Percentiles rank a stretch among this genome's conserved stretches.
Conservation (phyloP, 2,888 invertebrate genomes). For the Apoda limacodes region DNA sequence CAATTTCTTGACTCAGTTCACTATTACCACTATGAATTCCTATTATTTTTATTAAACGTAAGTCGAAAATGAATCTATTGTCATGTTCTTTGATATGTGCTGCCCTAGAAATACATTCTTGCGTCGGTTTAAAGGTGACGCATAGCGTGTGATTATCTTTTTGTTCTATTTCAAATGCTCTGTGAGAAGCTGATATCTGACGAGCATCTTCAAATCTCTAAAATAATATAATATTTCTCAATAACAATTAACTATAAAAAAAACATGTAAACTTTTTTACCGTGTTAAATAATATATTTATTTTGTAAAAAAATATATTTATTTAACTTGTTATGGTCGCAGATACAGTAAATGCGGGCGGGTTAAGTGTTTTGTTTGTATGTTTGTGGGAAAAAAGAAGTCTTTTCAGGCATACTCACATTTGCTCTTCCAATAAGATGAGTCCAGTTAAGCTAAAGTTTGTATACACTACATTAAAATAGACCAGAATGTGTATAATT, state of each 20-base stretch:
- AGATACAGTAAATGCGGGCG: too few relatives aligned
- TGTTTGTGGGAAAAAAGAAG: too few relatives aligned
- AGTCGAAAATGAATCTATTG: slow-evolving; percentile 49
- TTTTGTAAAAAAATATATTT: neutral
- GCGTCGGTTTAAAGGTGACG: slow-evolving; percentile 45
- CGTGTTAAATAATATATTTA: neutral
- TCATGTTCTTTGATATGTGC: slow-evolving; percentile 32
- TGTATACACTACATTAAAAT: too few relatives aligned
- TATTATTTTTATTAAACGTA: slow-evolving; percentile 47
- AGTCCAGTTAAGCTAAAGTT: too few relatives aligned
- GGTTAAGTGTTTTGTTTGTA: too few relatives aligned
- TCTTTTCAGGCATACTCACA: too few relatives aligned
- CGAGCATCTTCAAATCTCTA: slow-evolving; percentile 54
- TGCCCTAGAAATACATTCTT: slow-evolving; percentile 48
- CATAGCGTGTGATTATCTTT: slow-evolving; percentile 31
- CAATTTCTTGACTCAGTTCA: slow-evolving; percentile 52
- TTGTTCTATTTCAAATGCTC: slow-evolving; percentile 38
- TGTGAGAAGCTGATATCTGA: slow-evolving; percentile 53
- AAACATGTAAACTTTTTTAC: neutral
- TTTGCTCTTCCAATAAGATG: too few relatives aligned
- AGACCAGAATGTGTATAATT: too few relatives aligned
- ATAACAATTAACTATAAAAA: neutral
- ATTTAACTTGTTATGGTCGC: too few relatives aligned
- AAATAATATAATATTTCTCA: slow-evolving; percentile 16
- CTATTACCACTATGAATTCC: slow-evolving; percentile 43